Evolutionary conservation across 2,113 vertebrate species (phyloP).

Genomic region (Myiopsitta monachus): DNA sequence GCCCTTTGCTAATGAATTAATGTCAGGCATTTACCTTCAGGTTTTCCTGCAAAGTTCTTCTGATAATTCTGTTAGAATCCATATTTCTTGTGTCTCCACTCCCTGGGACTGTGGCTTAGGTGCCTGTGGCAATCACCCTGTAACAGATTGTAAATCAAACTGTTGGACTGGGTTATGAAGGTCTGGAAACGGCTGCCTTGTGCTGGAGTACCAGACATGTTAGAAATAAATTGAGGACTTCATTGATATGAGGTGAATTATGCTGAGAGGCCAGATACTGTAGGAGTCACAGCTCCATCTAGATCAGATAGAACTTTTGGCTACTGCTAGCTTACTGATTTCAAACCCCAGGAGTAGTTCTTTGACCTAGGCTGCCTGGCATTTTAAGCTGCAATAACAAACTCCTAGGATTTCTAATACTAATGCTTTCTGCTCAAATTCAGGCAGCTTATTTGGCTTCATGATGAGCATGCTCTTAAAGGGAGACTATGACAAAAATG

Average conservation of each 20-base stretch:
- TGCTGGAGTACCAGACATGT: background rate
- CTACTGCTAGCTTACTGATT: background rate
- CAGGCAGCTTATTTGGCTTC: background rate
- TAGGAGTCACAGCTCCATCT: background rate
- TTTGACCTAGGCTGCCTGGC: background rate
- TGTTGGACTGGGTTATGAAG: background rate
- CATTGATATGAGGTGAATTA: background rate
- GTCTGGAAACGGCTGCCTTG: conserved; percentile 13
- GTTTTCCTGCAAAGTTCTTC: background rate
- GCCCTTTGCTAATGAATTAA: background rate
- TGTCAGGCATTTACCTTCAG: background rate
- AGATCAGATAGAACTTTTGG: background rate
- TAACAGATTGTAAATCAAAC: conserved; percentile 41
- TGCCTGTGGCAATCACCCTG: background rate
- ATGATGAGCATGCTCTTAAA: background rate
- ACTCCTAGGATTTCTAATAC: background rate
- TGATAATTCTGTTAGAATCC: background rate
- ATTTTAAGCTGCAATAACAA: background rate
- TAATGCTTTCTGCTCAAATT: background rate
- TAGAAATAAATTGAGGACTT: conserved; percentile 35
- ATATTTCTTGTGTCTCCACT: background rate
- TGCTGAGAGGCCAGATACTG: background rate
- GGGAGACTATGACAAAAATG: background rate
- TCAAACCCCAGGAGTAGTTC: background rate
- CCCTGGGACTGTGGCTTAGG: background rate